These are phyloP conservation scores for Arothron firmamentum DNA, from an alignment of 2,113 vertebrate species.

Conservation along the genomic window DNA sequence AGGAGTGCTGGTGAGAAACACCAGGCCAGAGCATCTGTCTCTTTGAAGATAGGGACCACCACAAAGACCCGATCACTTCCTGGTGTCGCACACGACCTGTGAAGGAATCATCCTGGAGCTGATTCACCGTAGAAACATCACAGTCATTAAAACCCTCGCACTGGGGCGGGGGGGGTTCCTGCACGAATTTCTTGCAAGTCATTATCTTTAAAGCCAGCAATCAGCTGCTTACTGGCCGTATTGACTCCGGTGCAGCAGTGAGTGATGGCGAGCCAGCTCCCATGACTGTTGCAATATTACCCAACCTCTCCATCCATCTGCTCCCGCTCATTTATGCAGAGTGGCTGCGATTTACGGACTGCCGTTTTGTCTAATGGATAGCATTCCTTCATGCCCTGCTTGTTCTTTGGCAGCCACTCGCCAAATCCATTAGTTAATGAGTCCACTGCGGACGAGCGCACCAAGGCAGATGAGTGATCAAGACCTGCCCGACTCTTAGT, in stretches of 20 bases:
- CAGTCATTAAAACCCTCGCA: no score
- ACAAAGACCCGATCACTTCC: constrained; percentile 21
- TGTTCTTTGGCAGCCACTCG: constrained; percentile 53
- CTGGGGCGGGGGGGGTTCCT: no score
- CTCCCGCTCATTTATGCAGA: constrained; percentile 41
- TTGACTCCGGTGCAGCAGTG: constrained; percentile 16
- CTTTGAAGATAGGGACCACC: constrained; percentile 25
- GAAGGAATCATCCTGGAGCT: no score
- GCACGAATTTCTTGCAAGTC: constrained; percentile 15
- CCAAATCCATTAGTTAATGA: constrained; percentile 69
- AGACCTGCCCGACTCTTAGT: constrained; percentile 30
- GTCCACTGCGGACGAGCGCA: constrained; percentile 18
- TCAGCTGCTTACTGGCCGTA: constrained; percentile 21
- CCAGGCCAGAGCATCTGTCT: constrained; percentile 26
- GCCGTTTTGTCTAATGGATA: constrained; percentile 61
- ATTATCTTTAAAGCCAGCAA: constrained; percentile 33
- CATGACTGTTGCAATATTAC: constrained; percentile 29
- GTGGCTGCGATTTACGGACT: constrained; percentile 55
- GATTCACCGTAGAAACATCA: no score
- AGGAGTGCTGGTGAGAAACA: constrained; percentile 38
- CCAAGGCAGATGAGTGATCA: constrained; percentile 50
- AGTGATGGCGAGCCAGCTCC: constrained; percentile 25
- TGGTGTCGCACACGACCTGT: background rate
- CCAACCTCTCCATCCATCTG: constrained; percentile 46
- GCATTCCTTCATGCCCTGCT: constrained; percentile 51